Evolutionary conservation across 2,888 invertebrate species (phyloP), one percentile per base, ranked within the genome.

Genomic region (Philaethria dido): DNA sequence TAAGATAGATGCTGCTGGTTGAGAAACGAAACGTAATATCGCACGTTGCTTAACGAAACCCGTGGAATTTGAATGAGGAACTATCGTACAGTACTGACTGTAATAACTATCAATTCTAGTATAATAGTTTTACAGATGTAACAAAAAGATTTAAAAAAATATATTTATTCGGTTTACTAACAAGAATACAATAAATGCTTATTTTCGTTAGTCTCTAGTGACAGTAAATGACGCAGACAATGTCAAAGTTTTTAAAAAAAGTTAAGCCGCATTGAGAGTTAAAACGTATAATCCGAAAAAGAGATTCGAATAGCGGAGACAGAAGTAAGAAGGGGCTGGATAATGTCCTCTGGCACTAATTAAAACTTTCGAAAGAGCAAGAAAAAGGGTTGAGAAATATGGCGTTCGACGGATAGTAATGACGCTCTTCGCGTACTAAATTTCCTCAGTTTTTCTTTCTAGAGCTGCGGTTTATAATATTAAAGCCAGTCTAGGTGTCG

Each of bases 321-420:
- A 84, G 78, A 80, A 84, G 83, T 82, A 82, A 78, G 84, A 84
- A 85, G 84, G 84, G 82, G 78, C 80, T 81, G 88, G 85, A 84
- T 90, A 91, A 90, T 89, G 88, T 92, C 91, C 90, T 88, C 87
- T 85, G 91, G 88, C 90, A 89, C 89, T 91, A 91, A 92, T 91
- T 92, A 91, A 92, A 92, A 92, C 89, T 92, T 91, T 86, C 80
- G 78, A 77, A 86, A 84, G 83, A 80, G 81, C 81, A 83, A 80
- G 86, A 86, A 90, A 90, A 91, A 88, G 90, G 91, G 88, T 89
- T 87, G 82, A 87, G 85, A 89, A 91, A 89, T 89, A 89, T 89
- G 81, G 86, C 89, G 79, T 87, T 87, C 80, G 80, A 80, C 76
- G 83, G 83, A 87, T 90, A 89, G 88, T 87, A 89, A 90, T 88